A percentile compares a stretch with the other conserved stretches of the same genome.
phyloP scores from a whole-genome alignment of 1,140 invertebrate genomes.

The Penaeus japonicus region DNA sequence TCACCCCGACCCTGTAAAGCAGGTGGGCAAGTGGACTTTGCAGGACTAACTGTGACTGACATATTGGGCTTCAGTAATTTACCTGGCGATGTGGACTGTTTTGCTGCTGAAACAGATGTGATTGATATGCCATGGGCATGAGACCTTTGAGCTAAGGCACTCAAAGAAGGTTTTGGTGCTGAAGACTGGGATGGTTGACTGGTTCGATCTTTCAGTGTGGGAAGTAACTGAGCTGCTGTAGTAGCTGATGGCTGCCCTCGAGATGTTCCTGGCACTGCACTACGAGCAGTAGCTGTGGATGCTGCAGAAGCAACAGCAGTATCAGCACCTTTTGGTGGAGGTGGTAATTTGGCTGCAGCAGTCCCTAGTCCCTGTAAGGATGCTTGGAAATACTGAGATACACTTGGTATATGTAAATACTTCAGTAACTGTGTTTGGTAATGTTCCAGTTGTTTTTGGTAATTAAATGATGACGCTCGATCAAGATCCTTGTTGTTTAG shows the following conservation, averaged over 20 bases:
- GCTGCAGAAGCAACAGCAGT: not conserved
- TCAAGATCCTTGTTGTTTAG: conserved; percentile 46
- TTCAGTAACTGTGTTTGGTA: conserved; percentile 43
- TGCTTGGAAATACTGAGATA: conserved; percentile 56
- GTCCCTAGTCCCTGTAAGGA: conserved; percentile 47
- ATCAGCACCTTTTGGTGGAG: conserved; percentile 1
- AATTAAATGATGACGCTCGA: not conserved
- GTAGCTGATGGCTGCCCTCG: not conserved
- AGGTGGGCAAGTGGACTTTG: conserved; percentile 4
- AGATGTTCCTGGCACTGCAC: not conserved
- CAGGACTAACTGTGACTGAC: conserved; percentile 42
- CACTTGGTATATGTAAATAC: conserved; percentile 51
- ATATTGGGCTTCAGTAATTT: conserved; percentile 23
- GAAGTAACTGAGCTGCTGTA: not conserved
- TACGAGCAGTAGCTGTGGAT: not conserved
- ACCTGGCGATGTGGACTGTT: not conserved
- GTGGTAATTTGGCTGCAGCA: conserved; percentile 49
- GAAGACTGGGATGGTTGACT: not conserved
- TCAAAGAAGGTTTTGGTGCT: not conserved
- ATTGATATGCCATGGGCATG: conserved; percentile 45
- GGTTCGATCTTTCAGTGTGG: not conserved
- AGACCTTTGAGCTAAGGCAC: conserved; percentile 16
- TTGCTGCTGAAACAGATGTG: conserved; percentile 22
- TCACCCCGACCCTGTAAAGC: conserved; percentile 19
- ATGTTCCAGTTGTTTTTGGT: conserved; percentile 43